A percentile compares a stretch with the other conserved stretches of the same genome.
phyloP scores from a whole-genome alignment of 2,797 vertebrate species.

The Phalanger gymnotis region DNA sequence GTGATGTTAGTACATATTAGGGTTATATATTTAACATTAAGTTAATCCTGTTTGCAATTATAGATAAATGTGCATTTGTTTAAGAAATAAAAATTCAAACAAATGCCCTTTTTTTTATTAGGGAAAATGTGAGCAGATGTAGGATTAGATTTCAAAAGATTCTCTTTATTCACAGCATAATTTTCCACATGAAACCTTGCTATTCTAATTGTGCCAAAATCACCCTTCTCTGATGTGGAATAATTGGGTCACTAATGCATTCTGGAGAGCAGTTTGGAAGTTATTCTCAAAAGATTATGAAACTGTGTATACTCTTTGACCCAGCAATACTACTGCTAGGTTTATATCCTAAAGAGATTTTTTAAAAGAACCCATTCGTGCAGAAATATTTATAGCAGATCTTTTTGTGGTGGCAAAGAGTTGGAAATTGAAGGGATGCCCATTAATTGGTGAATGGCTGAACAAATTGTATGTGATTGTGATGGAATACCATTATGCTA shows the following conservation, averaged over 20 bases:
- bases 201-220: not conserved
- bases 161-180: not conserved
- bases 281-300: not conserved
- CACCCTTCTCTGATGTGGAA: not conserved
- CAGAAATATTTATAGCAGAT: too few species aligned
- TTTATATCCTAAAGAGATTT: not conserved
- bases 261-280: not conserved
- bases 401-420: not conserved
- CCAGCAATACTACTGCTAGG: not conserved
- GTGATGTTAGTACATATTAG: conserved; percentile 10
- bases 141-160: conserved; percentile 38
- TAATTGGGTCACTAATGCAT: not conserved
- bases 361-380: not conserved
- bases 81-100: conserved; percentile 38
- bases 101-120: conserved; percentile 26
- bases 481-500: not conserved
- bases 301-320: not conserved
- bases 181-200: not conserved
- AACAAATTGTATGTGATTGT: not conserved
- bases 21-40: conserved; percentile 15
- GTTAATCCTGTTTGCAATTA: conserved; percentile 30
- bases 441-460: not conserved
- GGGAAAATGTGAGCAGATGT: conserved; percentile 18
- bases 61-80: conserved; percentile 11
- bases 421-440: not conserved